phyloP scores from a whole-genome alignment of 2,797 vertebrate species.

The Darevskia mixta region DNA sequence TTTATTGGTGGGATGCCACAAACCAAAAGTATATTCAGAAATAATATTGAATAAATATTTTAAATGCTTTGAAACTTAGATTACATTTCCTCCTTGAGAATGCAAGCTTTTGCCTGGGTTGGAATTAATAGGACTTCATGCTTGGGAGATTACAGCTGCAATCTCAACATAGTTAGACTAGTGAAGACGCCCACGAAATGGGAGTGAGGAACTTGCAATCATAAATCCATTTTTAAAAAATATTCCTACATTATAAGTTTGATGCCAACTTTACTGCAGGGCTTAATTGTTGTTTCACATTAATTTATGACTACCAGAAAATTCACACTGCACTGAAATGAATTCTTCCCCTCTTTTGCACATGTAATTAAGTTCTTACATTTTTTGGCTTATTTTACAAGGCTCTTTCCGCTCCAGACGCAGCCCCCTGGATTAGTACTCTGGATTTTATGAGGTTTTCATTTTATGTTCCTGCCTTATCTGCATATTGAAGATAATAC shows the following conservation, averaged over 20 bases:
- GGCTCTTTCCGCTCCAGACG: constrained; percentile 43
- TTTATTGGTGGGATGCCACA: constrained; percentile 58
- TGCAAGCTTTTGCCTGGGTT: background rate
- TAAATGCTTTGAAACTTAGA: constrained; percentile 50
- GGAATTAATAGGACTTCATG: background rate
- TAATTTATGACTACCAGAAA: constrained; percentile 29
- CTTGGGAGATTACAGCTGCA: background rate
- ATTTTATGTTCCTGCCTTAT: constrained; percentile 49
- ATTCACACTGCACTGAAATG: constrained; percentile 40
- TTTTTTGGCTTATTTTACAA: constrained; percentile 31
- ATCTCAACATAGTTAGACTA: background rate
- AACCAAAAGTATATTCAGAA: constrained; percentile 65
- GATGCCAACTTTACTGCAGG: constrained; percentile 41
- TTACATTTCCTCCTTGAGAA: constrained; percentile 59
- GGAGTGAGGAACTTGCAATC: background rate
- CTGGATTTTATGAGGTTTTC: constrained; percentile 20
- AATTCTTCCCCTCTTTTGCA: constrained; percentile 35
- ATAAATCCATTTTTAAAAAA: background rate
- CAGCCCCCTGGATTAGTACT: constrained; percentile 37
- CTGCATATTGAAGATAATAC: constrained; percentile 39
- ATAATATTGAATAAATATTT: constrained; percentile 74
- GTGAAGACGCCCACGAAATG: background rate
- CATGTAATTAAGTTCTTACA: constrained; percentile 50
- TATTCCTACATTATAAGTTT: constrained; percentile 23
- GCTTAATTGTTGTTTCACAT: constrained; percentile 33